Percentiles rank a stretch among this genome's conserved stretches.
These are phyloP conservation scores for Toxostoma redivivum DNA, from an alignment of 2,113 vertebrate species.

Conservation along the genomic window DNA sequence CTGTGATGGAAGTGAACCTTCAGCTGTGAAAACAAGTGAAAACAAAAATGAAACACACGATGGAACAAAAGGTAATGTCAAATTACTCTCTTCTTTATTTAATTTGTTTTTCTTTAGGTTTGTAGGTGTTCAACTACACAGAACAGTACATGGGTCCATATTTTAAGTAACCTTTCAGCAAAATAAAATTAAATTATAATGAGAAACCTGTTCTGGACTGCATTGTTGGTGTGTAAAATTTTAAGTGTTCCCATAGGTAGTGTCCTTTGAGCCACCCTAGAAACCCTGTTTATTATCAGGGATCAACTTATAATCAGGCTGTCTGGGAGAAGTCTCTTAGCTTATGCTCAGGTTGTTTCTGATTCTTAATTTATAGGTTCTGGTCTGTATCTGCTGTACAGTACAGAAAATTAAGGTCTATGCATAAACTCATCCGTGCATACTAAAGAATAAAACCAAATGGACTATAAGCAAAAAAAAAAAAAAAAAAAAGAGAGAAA, in stretches of 20 bases:
- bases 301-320: neutral
- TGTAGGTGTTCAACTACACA: neutral
- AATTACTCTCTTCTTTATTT: neutral
- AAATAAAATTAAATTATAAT: neutral
- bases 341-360: neutral
- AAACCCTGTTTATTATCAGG: neutral
- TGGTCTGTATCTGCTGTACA: neutral
- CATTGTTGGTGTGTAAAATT: neutral
- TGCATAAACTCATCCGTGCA: neutral
- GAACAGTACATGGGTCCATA: neutral
- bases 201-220: neutral
- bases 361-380: neutral
- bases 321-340: neutral
- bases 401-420: neutral
- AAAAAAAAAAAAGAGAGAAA: neutral
- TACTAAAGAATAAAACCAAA: neutral
- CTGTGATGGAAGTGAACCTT: slow-evolving; percentile 68
- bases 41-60: slow-evolving; percentile 63
- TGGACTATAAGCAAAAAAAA: neutral
- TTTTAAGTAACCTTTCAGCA: neutral
- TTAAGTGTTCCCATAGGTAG: neutral
- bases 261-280: neutral
- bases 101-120: neutral
- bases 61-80: slow-evolving; percentile 75
- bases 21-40: slow-evolving; percentile 69